Conservation (phyloP, 1,140 invertebrate species). For the Galleria mellonella region DNA sequence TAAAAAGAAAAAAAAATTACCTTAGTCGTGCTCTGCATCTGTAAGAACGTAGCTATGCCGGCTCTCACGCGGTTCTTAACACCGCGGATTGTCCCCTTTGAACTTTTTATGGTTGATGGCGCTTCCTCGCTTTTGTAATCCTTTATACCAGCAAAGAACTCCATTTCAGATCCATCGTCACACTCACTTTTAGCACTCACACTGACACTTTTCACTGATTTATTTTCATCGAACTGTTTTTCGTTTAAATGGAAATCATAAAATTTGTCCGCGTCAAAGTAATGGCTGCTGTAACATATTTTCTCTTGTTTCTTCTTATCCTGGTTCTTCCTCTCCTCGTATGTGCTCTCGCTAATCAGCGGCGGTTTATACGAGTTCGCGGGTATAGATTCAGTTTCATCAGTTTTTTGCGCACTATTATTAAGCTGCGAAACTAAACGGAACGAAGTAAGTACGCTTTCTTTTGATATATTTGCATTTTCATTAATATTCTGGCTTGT, state of each 20-base stretch:
- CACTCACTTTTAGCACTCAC: conserved; percentile 55
- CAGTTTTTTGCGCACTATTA: conserved; percentile 50
- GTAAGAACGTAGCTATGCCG: conserved; percentile 94
- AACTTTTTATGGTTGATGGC: conserved; percentile 87
- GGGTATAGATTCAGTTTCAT: conserved; percentile 47
- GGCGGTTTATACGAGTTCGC: conserved; percentile 45
- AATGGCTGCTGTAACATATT: conserved; percentile 70
- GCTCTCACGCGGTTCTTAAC: conserved; percentile 95
- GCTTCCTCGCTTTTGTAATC: conserved; percentile 80
- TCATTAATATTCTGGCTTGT: conserved; percentile 58
- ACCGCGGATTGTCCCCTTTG: conserved; percentile 92
- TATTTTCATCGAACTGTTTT: conserved; percentile 75
- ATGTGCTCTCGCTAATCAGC: conserved; percentile 80
- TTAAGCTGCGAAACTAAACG: conserved; percentile 69
- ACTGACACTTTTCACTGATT: conserved; percentile 59
- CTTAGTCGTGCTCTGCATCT: conserved; percentile 81
- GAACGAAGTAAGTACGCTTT: conserved; percentile 68
- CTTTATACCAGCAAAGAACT: conserved; percentile 87
- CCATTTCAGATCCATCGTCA: conserved; percentile 70
- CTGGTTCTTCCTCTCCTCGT: conserved; percentile 77
- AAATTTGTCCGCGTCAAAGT: conserved; percentile 84
- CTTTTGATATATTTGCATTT: conserved; percentile 62
- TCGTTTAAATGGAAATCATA: conserved; percentile 90
- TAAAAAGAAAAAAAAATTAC: conserved; percentile 34
- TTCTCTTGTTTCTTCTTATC: conserved; percentile 73